Base-by-base conservation (phyloP, 2,888 invertebrate species). In the Petrolisthes cinctipes region DNA sequence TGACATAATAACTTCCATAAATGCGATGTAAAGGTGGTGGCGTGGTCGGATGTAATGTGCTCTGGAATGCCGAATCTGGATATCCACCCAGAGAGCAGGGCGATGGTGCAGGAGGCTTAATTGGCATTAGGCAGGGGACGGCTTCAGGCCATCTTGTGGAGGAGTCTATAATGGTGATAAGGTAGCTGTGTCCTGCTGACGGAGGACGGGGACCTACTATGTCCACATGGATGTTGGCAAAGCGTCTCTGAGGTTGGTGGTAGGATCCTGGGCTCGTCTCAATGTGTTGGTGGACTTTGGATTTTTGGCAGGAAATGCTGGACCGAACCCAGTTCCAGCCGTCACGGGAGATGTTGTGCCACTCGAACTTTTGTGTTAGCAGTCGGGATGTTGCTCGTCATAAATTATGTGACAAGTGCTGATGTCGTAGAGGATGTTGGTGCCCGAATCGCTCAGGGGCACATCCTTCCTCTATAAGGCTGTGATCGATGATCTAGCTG, bases 161-260 rank as follows among this genome's bases (percentile, higher is more conserved):
- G n/a, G n/a, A n/a, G n/a, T n/a, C n/a, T n/a, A n/a, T n/a, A 23
- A 86, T 20, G 23, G 90, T 90, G 56, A 90, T 51, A n/a, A 90
- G 91, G 89, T 90, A 91, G 53, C 66, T 11, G 61, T 80, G 54
- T 57, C 79, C 79, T n/a, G n/a, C n/a, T 20, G 79, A 75, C 54
- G 82, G 76, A 14, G 85, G 89, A 6, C 91, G 71, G 53, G 90
- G 91, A 20, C 90, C 90, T n/a, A 90, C 91, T 11, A 90, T 66
- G 76, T 90, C 90, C n/a, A 90, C 68, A 83, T 90, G 91, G 78
- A 90, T 76, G 79, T 90, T 66, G 0, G 76, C 57, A 82, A 90
- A 90, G 51, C 90, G 91, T 11, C 37, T 76, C 56, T 87, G 54
- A 7, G 90, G 90, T n/a, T 83, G 82, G 5, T 57, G 71, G 79